Evolutionary conservation across 1,140 invertebrate species (phyloP), one percentile per base, ranked within the genome.

Genomic region (Drosophila trapezifrons): DNA sequence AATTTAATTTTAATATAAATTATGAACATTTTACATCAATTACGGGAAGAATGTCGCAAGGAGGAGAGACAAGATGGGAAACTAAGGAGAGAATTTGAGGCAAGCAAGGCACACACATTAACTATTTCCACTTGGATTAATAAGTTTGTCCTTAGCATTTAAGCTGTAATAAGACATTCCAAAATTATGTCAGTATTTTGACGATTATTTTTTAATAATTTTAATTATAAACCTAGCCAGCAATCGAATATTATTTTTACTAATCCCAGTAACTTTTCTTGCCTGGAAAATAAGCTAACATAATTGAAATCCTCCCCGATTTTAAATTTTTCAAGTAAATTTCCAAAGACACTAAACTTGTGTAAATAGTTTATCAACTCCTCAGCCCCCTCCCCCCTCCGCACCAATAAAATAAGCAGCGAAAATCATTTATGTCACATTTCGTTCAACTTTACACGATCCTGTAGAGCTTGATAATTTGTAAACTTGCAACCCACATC

Each of bases 381-480:
- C 4, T 10, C 4, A 0, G 18, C 32, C 32, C 32, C 1, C 13
- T 13, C 10, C 8, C 25, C 1, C 12, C 7, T 1, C 8, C 13
- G 13, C 49, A n/a, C n/a, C 29, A 51, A 51, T 47, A 65, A 59
- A 18, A 18, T 37, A 25, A 38, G 18, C 43, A 75, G 32, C 52
- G 40, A 58, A 52, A 54, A 72, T 78, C 75, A 64, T 65, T 78
- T 83, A 70, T 58, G 70, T 42, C 80, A 71, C 62, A 79, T 82
- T 83, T 83, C 69, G 42, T 70, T 20, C 3, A 69, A 69, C 25
- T 38, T 70, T 56, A 22, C 64, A 46, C 37, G 64, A 17, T 15
- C 35, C 49, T 70, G 40, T 5, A 70, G 40, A 18, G 22, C 63
- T 55, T 29, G 42, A 22, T 55, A 56, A 55, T 70, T 70, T 56